phyloP scores from a whole-genome alignment of 2,113 vertebrate species.

The Struthio camelus region DNA sequence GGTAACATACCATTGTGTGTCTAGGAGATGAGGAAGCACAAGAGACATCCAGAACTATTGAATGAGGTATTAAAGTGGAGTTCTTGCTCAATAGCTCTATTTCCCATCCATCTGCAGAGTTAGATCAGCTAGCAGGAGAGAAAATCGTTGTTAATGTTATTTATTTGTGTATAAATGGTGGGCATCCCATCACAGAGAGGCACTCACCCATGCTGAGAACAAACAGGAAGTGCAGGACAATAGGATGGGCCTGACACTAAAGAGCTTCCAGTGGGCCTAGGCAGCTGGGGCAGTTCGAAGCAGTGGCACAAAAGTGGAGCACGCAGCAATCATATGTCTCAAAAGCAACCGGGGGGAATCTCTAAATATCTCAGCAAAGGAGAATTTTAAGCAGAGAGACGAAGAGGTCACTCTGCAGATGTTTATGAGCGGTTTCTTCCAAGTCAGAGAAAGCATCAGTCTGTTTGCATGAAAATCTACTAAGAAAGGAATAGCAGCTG shows the following conservation, averaged over 20 bases:
- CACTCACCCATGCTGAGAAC: not conserved
- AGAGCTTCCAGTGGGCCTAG: not conserved
- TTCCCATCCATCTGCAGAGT: conserved; percentile 6
- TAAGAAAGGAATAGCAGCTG: conserved; percentile 33
- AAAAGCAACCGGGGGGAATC: not conserved
- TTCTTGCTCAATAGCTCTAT: conserved; percentile 30
- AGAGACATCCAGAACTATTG: conserved; percentile 17
- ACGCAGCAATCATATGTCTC: not conserved
- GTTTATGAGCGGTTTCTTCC: not conserved
- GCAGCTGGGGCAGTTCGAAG: not conserved
- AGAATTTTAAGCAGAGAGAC: not conserved
- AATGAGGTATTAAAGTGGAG: conserved; percentile 32
- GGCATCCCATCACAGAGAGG: not conserved
- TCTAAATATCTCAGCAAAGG: not conserved
- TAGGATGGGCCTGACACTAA: not conserved
- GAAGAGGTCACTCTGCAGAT: not conserved
- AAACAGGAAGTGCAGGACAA: not conserved
- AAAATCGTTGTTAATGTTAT: not conserved
- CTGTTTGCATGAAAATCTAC: conserved; percentile 34
- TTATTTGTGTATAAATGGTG: not conserved
- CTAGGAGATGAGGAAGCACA: not conserved
- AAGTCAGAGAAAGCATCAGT: conserved; percentile 4
- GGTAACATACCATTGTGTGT: not conserved
- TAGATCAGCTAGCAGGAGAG: not conserved
- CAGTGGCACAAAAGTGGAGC: not conserved